A percentile compares a stretch with the other conserved stretches of the same genome.
Evolutionary conservation across 2,797 vertebrate species (phyloP).

Genomic region (Artibeus jamaicensis): DNA sequence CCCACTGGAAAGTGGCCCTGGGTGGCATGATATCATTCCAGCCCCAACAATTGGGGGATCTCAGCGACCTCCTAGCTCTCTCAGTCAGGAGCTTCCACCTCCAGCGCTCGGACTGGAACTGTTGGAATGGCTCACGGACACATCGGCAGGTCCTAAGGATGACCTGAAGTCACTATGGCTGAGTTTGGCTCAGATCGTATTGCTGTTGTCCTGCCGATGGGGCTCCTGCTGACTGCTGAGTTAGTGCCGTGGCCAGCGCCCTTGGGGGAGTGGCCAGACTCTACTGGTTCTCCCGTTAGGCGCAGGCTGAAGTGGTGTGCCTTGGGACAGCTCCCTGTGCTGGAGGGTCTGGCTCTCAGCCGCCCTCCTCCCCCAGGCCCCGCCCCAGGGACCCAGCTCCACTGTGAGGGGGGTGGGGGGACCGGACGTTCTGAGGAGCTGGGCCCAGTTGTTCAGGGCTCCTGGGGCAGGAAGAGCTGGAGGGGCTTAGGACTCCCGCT

Average conservation of each 20-base stretch:
- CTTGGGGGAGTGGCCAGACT: background rate
- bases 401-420: background rate
- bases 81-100: background rate
- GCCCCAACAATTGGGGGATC: background rate
- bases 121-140: background rate
- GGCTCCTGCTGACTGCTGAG: background rate
- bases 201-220: background rate
- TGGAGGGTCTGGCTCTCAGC: background rate
- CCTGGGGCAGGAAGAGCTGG: background rate
- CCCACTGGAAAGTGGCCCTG: background rate
- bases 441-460: background rate
- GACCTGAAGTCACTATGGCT: background rate
- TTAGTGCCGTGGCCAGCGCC: background rate
- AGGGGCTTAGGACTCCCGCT: background rate
- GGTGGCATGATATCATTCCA: background rate
- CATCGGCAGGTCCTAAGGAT: background rate
- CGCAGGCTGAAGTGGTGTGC: background rate
- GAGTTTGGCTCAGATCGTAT: background rate
- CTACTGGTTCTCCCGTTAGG: background rate
- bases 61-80: background rate
- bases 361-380: background rate
- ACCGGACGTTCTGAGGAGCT: background rate
- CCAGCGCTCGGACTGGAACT: background rate
- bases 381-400: background rate
- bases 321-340: background rate